A percentile compares a stretch with the other conserved stretches of the same genome.
phyloP scores from a whole-genome alignment of 2,113 vertebrate species.

The Brienomyrus brachyistius region DNA sequence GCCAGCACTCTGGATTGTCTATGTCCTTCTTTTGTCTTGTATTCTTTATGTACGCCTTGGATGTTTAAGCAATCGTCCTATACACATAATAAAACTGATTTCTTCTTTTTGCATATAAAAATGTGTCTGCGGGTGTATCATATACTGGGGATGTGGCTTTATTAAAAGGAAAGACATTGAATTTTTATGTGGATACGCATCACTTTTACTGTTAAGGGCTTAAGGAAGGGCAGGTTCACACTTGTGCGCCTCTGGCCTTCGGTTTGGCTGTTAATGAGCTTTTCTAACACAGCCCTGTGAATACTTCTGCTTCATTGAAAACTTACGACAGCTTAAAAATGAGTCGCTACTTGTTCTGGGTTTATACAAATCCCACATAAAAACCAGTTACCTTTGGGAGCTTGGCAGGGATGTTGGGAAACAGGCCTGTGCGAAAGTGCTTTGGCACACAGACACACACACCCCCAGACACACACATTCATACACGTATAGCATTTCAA shows the following conservation, averaged over 20 bases:
- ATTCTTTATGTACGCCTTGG: background rate
- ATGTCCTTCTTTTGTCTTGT: slow-evolving; percentile 1
- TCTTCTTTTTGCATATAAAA: background rate
- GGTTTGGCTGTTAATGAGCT: background rate
- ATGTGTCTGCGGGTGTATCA: background rate
- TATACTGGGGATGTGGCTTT: background rate
- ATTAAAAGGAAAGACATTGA: background rate
- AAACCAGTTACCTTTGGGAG: background rate
- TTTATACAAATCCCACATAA: background rate
- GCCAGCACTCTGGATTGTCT: slow-evolving; percentile 42
- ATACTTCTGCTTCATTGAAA: background rate
- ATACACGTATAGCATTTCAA: background rate
- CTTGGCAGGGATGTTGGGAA: background rate
- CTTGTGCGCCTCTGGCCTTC: background rate
- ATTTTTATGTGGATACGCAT: background rate
- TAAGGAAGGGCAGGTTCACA: background rate
- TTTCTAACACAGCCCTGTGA: background rate
- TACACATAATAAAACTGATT: slow-evolving; percentile 8
- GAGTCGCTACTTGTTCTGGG: background rate
- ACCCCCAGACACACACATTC: background rate
- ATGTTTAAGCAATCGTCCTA: background rate
- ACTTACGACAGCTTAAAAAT: background rate
- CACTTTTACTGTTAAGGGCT: background rate
- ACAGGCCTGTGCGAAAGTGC: background rate
- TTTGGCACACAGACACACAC: background rate